These are phyloP conservation scores for Acropternis orthonyx DNA, from an alignment of 2,797 vertebrate species.

Conservation along the genomic window DNA sequence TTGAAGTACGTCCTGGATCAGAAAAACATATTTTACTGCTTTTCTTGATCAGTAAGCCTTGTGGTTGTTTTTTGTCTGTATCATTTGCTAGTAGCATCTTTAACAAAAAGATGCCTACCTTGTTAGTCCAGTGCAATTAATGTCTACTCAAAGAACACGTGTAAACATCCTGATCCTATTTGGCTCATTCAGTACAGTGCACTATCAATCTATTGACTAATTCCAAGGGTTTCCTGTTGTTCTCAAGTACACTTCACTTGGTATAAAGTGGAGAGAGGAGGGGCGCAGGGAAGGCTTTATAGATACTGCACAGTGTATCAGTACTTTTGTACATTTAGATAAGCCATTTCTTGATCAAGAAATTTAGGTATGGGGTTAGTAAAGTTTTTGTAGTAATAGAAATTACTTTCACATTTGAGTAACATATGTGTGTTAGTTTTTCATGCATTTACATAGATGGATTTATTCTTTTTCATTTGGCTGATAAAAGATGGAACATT, in stretches of 20 bases:
- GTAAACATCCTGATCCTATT: conserved; percentile 7
- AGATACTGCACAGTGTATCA: background rate
- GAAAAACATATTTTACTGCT: background rate
- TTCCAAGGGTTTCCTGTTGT: background rate
- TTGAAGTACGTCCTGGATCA: background rate
- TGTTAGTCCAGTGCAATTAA: background rate
- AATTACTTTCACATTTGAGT: background rate
- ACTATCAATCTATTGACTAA: background rate
- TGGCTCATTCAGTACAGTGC: background rate
- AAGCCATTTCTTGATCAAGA: background rate
- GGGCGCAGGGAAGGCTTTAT: background rate
- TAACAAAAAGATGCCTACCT: background rate
- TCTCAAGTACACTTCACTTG: background rate
- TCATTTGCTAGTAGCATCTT: background rate
- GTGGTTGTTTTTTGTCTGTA: background rate
- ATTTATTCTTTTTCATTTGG: background rate
- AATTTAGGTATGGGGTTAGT: background rate
- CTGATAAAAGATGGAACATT: background rate
- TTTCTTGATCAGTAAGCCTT: background rate
- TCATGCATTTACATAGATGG: background rate
- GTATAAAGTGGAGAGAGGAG: background rate
- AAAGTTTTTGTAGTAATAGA: background rate
- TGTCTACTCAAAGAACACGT: background rate
- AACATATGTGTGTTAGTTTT: background rate
- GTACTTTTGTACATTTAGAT: background rate